phyloP scores from a whole-genome alignment of 2,888 invertebrate genomes.

The Listrodromus nycthemerus region DNA sequence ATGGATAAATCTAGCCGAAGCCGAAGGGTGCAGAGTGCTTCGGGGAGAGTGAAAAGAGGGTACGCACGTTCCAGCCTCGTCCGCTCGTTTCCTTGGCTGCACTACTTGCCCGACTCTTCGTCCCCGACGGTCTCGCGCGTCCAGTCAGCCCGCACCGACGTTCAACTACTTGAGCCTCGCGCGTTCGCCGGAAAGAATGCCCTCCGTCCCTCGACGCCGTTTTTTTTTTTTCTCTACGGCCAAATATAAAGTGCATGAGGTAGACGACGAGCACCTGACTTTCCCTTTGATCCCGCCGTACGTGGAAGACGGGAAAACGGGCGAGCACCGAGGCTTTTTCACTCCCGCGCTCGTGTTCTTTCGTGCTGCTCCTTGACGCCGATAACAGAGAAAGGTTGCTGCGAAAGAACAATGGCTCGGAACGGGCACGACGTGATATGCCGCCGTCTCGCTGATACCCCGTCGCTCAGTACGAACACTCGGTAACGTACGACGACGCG shows the following conservation, averaged over 20 bases:
- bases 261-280: slow-evolving; percentile 48
- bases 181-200: slow-evolving; percentile 59
- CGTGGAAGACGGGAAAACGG: slow-evolving; percentile 38
- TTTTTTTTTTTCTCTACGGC: slow-evolving; percentile 55
- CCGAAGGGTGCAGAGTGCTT: slow-evolving; percentile 22
- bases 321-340: slow-evolving; percentile 26
- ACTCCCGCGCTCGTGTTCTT: slow-evolving; percentile 25
- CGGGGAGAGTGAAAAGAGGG: slow-evolving; percentile 19
- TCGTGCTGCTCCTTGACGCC: slow-evolving; percentile 46
- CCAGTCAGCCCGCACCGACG: slow-evolving; percentile 56
- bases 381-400: slow-evolving; percentile 41
- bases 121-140: slow-evolving; percentile 42
- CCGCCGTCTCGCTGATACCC: slow-evolving; percentile 16
- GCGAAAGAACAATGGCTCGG: slow-evolving; percentile 54
- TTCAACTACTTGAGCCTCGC: slow-evolving; percentile 61
- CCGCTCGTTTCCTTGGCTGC: slow-evolving; percentile 50
- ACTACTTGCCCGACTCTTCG: slow-evolving; percentile 42
- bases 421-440: slow-evolving; percentile 44
- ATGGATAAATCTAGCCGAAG: slow-evolving; percentile 26
- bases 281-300: slow-evolving; percentile 60
- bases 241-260: slow-evolving; percentile 33
- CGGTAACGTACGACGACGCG: slow-evolving; percentile 8
- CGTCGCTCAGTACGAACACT: not conserved
- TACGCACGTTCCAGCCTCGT: slow-evolving; percentile 35
- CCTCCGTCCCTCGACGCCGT: slow-evolving; percentile 8